Evolutionary conservation across 2,797 vertebrate genomes (phyloP).

Genomic region (Lepus oiostolus): DNA sequence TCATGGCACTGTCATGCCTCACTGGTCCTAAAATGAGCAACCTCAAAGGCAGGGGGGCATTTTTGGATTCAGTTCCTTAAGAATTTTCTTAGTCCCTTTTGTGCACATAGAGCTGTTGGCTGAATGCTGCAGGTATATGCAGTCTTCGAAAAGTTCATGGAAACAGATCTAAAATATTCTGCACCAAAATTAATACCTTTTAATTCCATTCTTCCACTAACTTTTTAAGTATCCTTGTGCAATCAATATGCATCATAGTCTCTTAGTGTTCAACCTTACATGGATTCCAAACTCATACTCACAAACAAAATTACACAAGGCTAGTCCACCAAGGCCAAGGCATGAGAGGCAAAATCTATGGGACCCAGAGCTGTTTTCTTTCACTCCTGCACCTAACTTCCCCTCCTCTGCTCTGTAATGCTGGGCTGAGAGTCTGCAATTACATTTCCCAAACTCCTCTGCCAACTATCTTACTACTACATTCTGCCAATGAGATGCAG

Average conservation of each 20-base stretch:
- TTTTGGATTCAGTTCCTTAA: neutral
- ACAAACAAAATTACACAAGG: neutral
- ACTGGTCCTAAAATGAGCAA: neutral
- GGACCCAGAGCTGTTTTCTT: neutral
- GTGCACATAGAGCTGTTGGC: neutral
- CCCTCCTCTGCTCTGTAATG: neutral
- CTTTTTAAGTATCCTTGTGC: too few relatives aligned
- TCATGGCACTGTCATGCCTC: neutral
- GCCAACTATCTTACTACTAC: neutral
- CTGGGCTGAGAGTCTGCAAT: neutral
- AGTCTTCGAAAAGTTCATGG: too few relatives aligned
- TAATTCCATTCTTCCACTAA: too few relatives aligned
- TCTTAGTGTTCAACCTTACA: neutral
- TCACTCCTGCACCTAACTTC: neutral
- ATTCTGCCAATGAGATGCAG: neutral
- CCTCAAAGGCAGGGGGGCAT: neutral
- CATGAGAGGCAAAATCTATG: neutral
- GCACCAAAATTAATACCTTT: too few relatives aligned
- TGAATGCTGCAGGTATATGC: neutral
- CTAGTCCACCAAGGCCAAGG: neutral
- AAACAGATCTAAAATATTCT: too few relatives aligned
- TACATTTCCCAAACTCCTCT: neutral
- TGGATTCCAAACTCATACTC: neutral
- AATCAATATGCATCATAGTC: neutral
- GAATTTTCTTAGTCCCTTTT: constrained; percentile 25